phyloP scores from a whole-genome alignment of 2,113 vertebrate species.

The Solenodon paradoxus region DNA sequence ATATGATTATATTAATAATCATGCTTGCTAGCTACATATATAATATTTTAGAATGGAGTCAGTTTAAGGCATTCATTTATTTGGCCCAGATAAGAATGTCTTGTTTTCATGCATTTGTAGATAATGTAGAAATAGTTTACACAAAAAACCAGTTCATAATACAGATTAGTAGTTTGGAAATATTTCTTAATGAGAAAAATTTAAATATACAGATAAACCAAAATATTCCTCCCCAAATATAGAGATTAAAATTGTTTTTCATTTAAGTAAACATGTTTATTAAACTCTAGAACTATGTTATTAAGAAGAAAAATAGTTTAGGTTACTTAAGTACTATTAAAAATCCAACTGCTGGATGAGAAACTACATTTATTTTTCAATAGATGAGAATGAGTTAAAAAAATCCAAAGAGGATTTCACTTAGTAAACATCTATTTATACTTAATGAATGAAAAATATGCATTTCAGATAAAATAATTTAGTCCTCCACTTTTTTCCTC shows the following conservation, averaged over 20 bases:
- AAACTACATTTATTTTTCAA: not conserved
- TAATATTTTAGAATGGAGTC: not conserved
- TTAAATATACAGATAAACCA: not conserved
- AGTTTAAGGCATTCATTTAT: not conserved
- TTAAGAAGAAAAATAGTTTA: not conserved
- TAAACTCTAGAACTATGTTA: not conserved
- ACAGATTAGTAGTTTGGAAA: not conserved
- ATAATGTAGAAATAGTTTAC: not conserved
- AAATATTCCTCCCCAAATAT: not conserved
- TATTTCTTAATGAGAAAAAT: constrained; percentile 28
- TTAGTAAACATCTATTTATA: not conserved
- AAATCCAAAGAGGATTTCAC: not conserved
- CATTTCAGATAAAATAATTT: constrained; percentile 16
- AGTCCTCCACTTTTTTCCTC: not conserved
- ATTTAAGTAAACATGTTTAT: constrained; percentile 1
- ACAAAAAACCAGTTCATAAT: not conserved
- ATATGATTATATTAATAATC: constrained; percentile 14
- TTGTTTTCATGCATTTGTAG: constrained; percentile 21
- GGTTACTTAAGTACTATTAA: not conserved
- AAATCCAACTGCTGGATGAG: not conserved
- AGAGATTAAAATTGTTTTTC: not conserved
- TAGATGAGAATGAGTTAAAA: not conserved
- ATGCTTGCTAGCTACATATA: not conserved
- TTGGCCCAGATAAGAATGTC: not conserved
- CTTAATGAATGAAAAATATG: not conserved